A percentile compares a stretch with the other conserved stretches of the same genome.
Conservation (phyloP, 2,113 vertebrate species). For the Platichthys stellatus region DNA sequence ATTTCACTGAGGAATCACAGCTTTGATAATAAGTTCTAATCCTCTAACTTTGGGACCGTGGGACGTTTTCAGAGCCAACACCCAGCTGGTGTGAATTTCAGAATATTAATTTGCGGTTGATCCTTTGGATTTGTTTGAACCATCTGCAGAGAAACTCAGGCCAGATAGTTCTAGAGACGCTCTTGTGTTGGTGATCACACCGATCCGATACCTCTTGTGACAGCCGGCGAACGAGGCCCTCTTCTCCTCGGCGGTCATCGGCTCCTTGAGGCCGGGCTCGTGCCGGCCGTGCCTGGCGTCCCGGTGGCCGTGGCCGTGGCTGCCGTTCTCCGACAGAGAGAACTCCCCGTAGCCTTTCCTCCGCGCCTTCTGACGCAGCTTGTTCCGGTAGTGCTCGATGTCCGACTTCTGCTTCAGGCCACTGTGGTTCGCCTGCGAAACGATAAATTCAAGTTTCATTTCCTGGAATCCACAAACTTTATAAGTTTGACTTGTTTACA, state of each 20-base stretch:
- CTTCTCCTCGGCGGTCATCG: slow-evolving; percentile 89
- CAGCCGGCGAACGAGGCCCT: slow-evolving; percentile 83
- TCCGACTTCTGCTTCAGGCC: slow-evolving; percentile 96
- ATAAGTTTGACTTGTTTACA: too few relatives aligned
- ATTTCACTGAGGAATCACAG: not conserved
- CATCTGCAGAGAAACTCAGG: not conserved
- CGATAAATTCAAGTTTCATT: not conserved
- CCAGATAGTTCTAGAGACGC: not conserved
- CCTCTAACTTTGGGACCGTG: not conserved
- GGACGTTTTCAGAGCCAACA: not conserved
- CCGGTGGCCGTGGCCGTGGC: slow-evolving; percentile 76
- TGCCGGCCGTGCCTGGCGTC: slow-evolving; percentile 63
- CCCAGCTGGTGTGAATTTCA: not conserved
- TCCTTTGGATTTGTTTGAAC: not conserved
- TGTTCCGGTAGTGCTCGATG: slow-evolving; percentile 98
- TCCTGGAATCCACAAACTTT: not conserved
- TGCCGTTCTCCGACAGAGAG: slow-evolving; percentile 82
- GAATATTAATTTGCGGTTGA: not conserved
- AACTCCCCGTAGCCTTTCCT: slow-evolving; percentile 96
- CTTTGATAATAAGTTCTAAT: not conserved
- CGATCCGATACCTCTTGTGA: slow-evolving; percentile 70
- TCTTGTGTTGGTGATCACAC: not conserved
- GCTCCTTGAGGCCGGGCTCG: slow-evolving; percentile 79
- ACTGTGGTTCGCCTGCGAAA: slow-evolving; percentile 87
- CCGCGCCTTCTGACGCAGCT: slow-evolving; percentile 94